Evolutionary conservation across 2,113 vertebrate genomes (phyloP).

Genomic region (Nansenia antarctica): DNA sequence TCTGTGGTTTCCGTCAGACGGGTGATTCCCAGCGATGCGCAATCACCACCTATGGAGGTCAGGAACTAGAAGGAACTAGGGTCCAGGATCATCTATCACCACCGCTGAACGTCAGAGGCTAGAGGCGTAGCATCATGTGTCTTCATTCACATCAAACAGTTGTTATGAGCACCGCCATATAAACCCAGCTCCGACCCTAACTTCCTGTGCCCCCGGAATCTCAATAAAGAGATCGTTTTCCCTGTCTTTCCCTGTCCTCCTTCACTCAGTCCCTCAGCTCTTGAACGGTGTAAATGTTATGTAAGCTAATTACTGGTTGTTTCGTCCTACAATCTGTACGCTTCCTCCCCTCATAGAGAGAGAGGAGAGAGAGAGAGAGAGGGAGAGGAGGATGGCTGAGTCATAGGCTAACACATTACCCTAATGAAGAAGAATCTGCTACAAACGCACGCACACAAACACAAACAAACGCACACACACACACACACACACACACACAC

Average conservation of each 20-base stretch:
- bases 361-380: neutral
- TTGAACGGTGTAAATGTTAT: constrained; percentile 25
- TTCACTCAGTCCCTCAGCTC: neutral
- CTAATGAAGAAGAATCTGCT: neutral
- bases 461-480: too few species aligned
- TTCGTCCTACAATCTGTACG: neutral
- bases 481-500: neutral
- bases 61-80: neutral
- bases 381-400: neutral
- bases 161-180: neutral
- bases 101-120: constrained; percentile 17
- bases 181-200: neutral
- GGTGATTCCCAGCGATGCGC: constrained; percentile 59
- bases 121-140: constrained; percentile 18
- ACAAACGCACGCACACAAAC: neutral
- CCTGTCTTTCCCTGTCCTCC: neutral
- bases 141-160: constrained; percentile 24
- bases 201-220: neutral
- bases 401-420: constrained; percentile 12
- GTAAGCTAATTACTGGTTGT: constrained; percentile 33
- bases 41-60: constrained; percentile 27
- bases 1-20: constrained; percentile 40
- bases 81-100: constrained; percentile 18
- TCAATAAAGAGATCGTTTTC: neutral
- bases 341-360: neutral